A percentile compares a stretch with the other conserved stretches of the same genome.
These are phyloP conservation scores for Siniperca knerii DNA, from an alignment of 2,113 vertebrate genomes.

Conservation along the genomic window DNA sequence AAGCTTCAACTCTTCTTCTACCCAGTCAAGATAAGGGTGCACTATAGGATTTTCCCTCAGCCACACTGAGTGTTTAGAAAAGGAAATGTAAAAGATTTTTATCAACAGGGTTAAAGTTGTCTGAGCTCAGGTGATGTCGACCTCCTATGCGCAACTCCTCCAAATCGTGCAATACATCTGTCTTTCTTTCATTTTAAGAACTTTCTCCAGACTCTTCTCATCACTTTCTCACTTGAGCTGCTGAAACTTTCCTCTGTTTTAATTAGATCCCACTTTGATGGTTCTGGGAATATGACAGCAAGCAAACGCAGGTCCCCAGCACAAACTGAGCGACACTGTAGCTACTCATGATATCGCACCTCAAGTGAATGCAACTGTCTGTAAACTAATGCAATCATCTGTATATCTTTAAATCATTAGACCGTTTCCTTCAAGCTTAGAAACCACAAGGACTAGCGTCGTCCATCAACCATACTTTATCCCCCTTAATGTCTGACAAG, in stretches of 20 bases:
- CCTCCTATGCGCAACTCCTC: background rate
- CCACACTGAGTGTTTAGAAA: background rate
- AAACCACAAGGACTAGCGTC: conserved; percentile 42
- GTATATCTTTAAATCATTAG: conserved; percentile 64
- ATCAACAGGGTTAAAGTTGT: background rate
- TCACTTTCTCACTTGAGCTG: conserved; percentile 23
- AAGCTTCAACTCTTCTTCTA: background rate
- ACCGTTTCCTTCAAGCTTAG: conserved; percentile 47
- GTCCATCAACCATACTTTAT: conserved; percentile 70
- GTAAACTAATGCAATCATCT: conserved; percentile 60
- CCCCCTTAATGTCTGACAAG: conserved; percentile 65
- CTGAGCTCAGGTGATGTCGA: background rate
- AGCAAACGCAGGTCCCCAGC: conserved; percentile 19
- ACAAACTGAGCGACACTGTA: conserved; percentile 10
- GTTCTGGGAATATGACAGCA: conserved; percentile 53
- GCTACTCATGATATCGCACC: conserved; percentile 47
- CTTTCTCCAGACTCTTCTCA: conserved; percentile 37
- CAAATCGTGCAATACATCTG: conserved; percentile 1
- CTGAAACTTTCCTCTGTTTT: conserved; percentile 56
- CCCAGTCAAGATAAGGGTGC: no score
- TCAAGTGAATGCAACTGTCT: conserved; percentile 52
- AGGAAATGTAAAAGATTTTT: background rate
- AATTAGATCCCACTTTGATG: conserved; percentile 65
- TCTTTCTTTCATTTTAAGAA: conserved; percentile 24
- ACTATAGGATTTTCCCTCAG: background rate